These are phyloP conservation scores for Tapirus terrestris DNA, from an alignment of 2,113 vertebrate genomes.

Conservation along the genomic window DNA sequence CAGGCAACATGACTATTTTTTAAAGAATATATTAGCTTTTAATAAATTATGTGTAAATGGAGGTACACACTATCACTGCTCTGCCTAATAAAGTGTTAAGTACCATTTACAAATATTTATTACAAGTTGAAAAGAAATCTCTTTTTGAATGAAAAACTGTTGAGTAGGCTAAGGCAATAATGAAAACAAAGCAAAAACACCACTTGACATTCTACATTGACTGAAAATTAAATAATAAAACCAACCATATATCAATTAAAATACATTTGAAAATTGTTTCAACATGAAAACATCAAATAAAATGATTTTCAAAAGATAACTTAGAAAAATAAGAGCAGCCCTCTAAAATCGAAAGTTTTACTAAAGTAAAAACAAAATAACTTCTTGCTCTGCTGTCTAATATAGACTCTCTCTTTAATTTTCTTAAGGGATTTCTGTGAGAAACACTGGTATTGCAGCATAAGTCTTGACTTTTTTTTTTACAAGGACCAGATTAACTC, in stretches of 20 bases:
- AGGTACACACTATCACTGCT: not conserved
- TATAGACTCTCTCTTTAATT: not conserved
- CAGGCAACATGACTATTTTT: not conserved
- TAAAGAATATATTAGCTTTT: not conserved
- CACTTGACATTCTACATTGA: not conserved
- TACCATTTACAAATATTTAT: not conserved
- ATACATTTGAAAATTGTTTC: not conserved
- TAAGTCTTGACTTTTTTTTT: not conserved
- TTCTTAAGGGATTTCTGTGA: not conserved
- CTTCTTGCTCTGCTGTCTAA: not conserved
- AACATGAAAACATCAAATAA: not conserved
- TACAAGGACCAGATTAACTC: not conserved
- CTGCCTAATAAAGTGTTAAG: not conserved
- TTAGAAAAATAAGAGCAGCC: not conserved
- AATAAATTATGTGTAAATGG: conserved; percentile 1
- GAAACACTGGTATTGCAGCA: not conserved
- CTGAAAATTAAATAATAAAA: not conserved
- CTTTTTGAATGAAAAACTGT: not conserved
- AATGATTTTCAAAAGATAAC: not conserved
- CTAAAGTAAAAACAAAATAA: not conserved
- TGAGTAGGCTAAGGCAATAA: not conserved
- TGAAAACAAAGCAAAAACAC: not conserved
- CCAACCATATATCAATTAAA: not conserved
- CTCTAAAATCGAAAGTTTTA: not conserved
- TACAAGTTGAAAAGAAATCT: conserved; percentile 9